Conservation (phyloP, 2,888 invertebrate species). For the Chymomyza caudatula region DNA sequence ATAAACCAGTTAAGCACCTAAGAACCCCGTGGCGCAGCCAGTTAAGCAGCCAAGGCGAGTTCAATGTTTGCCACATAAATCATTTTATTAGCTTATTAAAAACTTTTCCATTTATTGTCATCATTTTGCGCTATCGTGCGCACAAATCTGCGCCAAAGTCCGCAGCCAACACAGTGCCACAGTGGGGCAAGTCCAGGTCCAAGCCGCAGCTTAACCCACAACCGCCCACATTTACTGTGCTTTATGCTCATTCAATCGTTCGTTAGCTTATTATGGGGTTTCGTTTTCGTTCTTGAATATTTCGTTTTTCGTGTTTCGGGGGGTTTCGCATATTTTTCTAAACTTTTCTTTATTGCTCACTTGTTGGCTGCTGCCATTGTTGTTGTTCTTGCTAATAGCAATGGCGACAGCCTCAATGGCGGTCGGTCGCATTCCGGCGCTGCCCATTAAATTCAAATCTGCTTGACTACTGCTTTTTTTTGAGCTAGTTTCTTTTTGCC, state of each 20-base stretch:
- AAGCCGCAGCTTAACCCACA: not conserved
- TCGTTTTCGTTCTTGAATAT: not conserved
- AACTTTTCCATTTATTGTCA: conserved; percentile 76
- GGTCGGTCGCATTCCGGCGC: conserved; percentile 19
- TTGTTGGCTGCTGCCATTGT: conserved; percentile 54
- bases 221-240: conserved; percentile 44
- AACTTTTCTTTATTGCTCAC: conserved; percentile 75
- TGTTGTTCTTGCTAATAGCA: conserved; percentile 47
- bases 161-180: conserved; percentile 19
- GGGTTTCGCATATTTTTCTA: conserved; percentile 64
- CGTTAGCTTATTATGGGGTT: conserved; percentile 63
- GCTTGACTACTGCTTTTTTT: conserved; percentile 5
- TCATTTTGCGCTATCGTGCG: conserved; percentile 72
- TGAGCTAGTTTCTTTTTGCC: not conserved
- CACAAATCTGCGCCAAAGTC: conserved; percentile 60
- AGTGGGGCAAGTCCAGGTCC: not conserved
- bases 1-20: not conserved
- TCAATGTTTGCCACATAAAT: conserved; percentile 65
- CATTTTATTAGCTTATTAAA: conserved; percentile 75
- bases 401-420: conserved; percentile 12
- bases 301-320: not conserved
- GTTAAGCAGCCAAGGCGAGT: not conserved
- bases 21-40: not conserved
- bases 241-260: conserved; percentile 63
- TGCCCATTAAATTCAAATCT: conserved; percentile 68